Percentiles rank a stretch among this genome's conserved stretches.
Conservation (phyloP, 2,113 vertebrate species). For the Bombycilla garrulus region DNA sequence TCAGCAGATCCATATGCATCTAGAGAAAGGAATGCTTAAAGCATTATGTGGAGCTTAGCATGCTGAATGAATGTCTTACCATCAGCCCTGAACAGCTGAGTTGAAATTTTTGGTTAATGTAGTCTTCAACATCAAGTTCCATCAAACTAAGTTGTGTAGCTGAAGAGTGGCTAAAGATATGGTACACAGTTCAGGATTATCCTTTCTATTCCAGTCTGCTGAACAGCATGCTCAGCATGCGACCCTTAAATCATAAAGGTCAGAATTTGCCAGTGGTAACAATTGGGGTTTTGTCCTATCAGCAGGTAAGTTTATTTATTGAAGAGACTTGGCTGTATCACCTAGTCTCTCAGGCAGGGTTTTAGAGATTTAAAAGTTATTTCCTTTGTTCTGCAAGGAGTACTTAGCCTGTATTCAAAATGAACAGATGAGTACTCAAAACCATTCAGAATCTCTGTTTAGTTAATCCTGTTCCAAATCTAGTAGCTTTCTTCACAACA, state of each 20-base stretch:
- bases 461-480: neutral
- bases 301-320: neutral
- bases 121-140: neutral
- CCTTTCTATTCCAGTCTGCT: neutral
- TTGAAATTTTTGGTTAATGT: neutral
- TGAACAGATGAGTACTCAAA: neutral
- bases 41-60: neutral
- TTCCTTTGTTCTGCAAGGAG: neutral
- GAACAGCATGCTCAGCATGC: neutral
- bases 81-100: neutral
- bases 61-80: neutral
- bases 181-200: neutral
- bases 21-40: neutral
- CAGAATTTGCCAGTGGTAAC: neutral
- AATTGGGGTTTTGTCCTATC: neutral
- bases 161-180: neutral
- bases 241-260: neutral
- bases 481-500: neutral
- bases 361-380: neutral
- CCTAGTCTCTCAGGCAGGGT: neutral
- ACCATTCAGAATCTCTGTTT: neutral
- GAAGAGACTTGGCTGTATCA: neutral
- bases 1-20: neutral
- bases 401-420: neutral
- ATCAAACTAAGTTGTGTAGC: neutral